phyloP scores from a whole-genome alignment of 2,113 vertebrate genomes.

The Hippocampus abdominalis region DNA sequence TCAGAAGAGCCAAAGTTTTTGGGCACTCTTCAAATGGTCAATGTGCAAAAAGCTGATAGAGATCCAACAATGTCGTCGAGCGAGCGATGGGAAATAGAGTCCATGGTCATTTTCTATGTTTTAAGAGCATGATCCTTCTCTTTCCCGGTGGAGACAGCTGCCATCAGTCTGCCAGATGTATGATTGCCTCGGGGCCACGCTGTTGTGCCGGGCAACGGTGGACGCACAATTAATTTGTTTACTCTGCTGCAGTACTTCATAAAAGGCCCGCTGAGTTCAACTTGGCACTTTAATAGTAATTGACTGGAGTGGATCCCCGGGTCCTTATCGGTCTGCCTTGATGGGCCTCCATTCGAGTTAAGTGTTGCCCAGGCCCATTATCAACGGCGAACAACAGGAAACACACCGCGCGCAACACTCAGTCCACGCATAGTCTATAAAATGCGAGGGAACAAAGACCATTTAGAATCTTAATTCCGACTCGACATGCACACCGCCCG shows the following conservation, averaged over 20 bases:
- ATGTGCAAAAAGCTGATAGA: conserved; percentile 21
- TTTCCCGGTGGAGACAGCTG: conserved; percentile 57
- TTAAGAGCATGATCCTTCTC: conserved; percentile 51
- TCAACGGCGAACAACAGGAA: conserved; percentile 45
- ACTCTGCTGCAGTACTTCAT: conserved; percentile 65
- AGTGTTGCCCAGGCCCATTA: conserved; percentile 55
- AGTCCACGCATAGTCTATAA: conserved; percentile 19
- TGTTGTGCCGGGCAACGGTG: conserved; percentile 51
- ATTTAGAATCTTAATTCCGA: conserved; percentile 21
- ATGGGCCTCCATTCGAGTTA: conserved; percentile 61
- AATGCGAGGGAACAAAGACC: conserved; percentile 21
- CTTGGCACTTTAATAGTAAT: conserved; percentile 68
- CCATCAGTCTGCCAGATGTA: conserved; percentile 70
- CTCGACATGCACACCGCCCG: not conserved
- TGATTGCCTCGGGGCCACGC: conserved; percentile 58
- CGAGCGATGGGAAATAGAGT: conserved; percentile 33
- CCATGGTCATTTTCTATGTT: conserved; percentile 44
- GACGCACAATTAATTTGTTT: conserved; percentile 73
- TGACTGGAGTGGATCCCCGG: conserved; percentile 66
- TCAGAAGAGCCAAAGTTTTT: conserved; percentile 11
- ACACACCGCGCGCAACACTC: conserved; percentile 23
- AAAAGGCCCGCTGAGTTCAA: conserved; percentile 66
- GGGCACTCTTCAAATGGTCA: conserved; percentile 15
- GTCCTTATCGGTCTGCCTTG: conserved; percentile 60
- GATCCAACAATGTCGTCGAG: conserved; percentile 13